These are phyloP conservation scores for Capromys pilorides DNA, from an alignment of 2,797 vertebrate genomes.

Conservation along the genomic window DNA sequence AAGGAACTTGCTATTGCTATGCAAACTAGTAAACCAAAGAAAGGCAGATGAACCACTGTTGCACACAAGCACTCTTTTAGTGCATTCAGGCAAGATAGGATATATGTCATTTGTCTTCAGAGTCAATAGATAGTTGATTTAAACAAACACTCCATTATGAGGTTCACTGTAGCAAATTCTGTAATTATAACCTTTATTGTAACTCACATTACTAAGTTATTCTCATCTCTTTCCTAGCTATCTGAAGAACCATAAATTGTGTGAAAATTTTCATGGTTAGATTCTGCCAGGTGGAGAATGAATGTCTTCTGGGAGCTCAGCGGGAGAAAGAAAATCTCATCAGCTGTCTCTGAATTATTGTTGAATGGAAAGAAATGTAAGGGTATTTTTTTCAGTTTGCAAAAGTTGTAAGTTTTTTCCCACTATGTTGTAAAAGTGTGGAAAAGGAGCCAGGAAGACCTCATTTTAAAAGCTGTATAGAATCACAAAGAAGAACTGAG, in stretches of 20 bases:
- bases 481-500: constrained; percentile 14
- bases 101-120: constrained; percentile 53
- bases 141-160: constrained; percentile 56
- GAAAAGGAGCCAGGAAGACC: constrained; percentile 54
- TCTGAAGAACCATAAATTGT: constrained; percentile 55
- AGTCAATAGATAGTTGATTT: constrained; percentile 56
- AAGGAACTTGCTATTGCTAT: not conserved
- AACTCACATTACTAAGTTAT: constrained; percentile 63
- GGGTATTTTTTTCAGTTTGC: constrained; percentile 44
- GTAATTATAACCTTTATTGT: constrained; percentile 72
- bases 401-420: constrained; percentile 22
- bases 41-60: not conserved
- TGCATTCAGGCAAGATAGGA: constrained; percentile 10
- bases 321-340: constrained; percentile 59
- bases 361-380: constrained; percentile 45
- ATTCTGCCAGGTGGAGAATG: constrained; percentile 33
- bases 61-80: constrained; percentile 27
- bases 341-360: constrained; percentile 63
- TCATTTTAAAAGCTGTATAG: constrained; percentile 49
- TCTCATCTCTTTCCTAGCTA: constrained; percentile 53
- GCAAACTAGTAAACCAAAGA: not conserved
- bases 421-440: constrained; percentile 38
- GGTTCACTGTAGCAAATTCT: constrained; percentile 66
- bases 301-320: constrained; percentile 51
- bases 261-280: constrained; percentile 39